Base-by-base conservation (phyloP, 2,888 invertebrate genomes). In the Eristalis tenax region DNA sequence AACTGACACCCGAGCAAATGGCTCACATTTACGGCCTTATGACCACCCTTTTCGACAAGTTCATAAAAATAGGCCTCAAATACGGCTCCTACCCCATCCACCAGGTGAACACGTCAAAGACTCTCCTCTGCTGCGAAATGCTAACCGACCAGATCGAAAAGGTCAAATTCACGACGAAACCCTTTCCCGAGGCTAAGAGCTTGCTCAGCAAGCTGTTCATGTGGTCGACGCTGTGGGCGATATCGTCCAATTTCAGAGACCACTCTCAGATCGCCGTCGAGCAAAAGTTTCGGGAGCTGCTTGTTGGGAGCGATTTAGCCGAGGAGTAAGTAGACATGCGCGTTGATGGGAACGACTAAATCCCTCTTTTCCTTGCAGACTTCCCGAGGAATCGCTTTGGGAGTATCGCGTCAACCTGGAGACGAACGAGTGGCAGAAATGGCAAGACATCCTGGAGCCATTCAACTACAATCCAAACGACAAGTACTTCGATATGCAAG, bases 401-500 rank as follows among this genome's bases (percentile, higher is more conserved):
- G 95, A 96, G 85, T 95, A 96, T 90, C 97, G 94, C 89, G 94
- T 97, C 91, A 96, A 97, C 91, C 94, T 96, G 59, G 94, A 95
- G 78, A 94, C 94, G n/a, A 94, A 95, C 80, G 94, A 94, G 66
- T 94, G 98, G 92, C 97, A 97, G 90, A 93, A 94, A 8, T 98
- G 98, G 98, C 94, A 94, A n/a, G 95, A 95, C 76, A 95, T 97
- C 43, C 95, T 97, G 89, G 96, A 97, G 0, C 90, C 93, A 1
- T 98, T 97, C 91, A 89, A 93, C 2, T 98, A 97, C 90, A 95
- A 96, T 91, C 93, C 94, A 15, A 93, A 95, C 1, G 93, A 94
- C 32, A 96, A 97, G 0, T 98, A 97, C 93, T 98, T 98, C 91
- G 98, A 98, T 91, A 97, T 97, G 91, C 94, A 98, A 10, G 98